Conservation (phyloP, 2,888 invertebrate species). For the Dryobota labecula region DNA sequence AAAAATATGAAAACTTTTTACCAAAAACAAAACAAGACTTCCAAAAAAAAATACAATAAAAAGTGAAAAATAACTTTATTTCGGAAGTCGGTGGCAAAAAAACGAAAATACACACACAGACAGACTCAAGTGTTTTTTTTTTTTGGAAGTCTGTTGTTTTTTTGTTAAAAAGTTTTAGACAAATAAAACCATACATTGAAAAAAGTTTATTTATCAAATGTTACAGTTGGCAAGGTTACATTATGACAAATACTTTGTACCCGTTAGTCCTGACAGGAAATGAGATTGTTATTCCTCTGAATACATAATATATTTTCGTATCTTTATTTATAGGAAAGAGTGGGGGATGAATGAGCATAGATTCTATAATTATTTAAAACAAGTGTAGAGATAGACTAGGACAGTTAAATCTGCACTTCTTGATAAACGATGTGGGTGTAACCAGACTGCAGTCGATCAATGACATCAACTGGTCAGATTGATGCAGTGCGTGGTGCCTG, state of each 20-base stretch:
- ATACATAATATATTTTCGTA: conserved; percentile 43
- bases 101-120: too few relatives aligned
- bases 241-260: conserved; percentile 63
- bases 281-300: conserved; percentile 66
- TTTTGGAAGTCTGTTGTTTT: too few relatives aligned
- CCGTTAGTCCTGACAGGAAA: conserved; percentile 56
- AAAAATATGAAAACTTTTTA: too few relatives aligned
- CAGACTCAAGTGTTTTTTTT: too few relatives aligned
- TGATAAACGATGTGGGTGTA: neutral
- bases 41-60: too few relatives aligned
- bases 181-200: conserved; percentile 33
- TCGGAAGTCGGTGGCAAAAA: too few relatives aligned
- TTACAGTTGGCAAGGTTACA: conserved; percentile 68
- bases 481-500: neutral
- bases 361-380: conserved; percentile 5
- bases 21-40: too few relatives aligned
- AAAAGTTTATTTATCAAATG: conserved; percentile 67
- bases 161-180: too few relatives aligned
- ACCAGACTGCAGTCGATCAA: neutral
- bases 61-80: too few relatives aligned
- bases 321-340: conserved; percentile 29
- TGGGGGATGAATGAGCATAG: conserved; percentile 21
- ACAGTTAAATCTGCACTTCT: conserved; percentile 20
- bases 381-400: conserved; percentile 15
- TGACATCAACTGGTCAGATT: neutral